Evolutionary conservation across 2,113 vertebrate species (phyloP).

Genomic region (Campylorhamphus procurvoides): DNA sequence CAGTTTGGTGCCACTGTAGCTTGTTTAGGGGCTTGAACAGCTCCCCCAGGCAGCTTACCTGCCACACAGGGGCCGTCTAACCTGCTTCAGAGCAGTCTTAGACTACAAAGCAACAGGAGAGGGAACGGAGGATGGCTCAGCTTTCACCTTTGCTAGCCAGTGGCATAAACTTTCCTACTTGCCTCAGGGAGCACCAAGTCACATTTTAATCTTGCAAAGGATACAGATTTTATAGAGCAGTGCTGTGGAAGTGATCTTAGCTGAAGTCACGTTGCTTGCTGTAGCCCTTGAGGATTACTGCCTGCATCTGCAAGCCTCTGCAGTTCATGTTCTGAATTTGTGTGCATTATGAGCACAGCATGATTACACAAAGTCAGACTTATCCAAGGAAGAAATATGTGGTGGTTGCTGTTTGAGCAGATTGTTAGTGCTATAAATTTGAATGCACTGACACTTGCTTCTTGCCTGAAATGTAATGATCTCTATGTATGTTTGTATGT

Average conservation of each 20-base stretch:
- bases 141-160: not conserved
- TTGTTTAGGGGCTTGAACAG: not conserved
- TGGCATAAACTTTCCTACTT: not conserved
- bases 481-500: not conserved
- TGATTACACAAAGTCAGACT: not conserved
- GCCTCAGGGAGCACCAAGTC: not conserved
- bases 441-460: not conserved
- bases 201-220: not conserved
- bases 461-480: not conserved
- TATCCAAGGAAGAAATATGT: not conserved
- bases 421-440: not conserved
- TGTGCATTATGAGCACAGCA: not conserved
- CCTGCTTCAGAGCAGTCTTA: not conserved
- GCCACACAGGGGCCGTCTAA: not conserved
- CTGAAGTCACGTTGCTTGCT: accelerated
- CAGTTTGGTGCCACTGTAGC: not conserved
- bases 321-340: not conserved
- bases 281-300: not conserved
- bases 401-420: not conserved
- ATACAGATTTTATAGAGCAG: not conserved
- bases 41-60: not conserved
- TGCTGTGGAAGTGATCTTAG: not conserved
- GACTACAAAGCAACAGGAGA: accelerated
- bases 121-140: not conserved
- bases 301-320: not conserved